Percentiles rank a stretch among this genome's conserved stretches.
These are phyloP conservation scores for Syngnathus floridae DNA, from an alignment of 2,113 vertebrate species.

Conservation along the genomic window DNA sequence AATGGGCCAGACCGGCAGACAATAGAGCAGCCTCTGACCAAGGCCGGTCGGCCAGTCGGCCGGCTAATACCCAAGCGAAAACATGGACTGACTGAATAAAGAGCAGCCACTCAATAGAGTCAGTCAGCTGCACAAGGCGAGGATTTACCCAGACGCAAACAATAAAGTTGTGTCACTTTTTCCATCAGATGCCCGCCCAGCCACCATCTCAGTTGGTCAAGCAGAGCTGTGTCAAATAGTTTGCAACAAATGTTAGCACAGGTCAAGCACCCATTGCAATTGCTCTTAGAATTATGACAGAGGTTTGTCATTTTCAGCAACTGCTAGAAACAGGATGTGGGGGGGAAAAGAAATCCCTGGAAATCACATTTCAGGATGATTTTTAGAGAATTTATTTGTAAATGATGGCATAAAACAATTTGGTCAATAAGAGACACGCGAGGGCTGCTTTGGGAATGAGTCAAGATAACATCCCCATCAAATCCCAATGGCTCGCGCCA, in stretches of 20 bases:
- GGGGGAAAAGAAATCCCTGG: no score
- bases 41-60: background rate
- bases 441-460: no score
- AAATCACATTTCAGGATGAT: no score
- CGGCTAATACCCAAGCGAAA: constrained; percentile 50
- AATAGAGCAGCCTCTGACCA: constrained; percentile 49
- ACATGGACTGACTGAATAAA: constrained; percentile 51
- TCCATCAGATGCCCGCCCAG: constrained; percentile 7
- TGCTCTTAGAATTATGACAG: no score
- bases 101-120: constrained; percentile 28
- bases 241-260: background rate
- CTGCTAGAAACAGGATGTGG: no score
- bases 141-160: constrained; percentile 19
- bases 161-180: constrained; percentile 24
- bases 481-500: no score
- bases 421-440: no score
- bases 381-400: no score
- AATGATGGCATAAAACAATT: no score
- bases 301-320: no score
- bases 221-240: background rate
- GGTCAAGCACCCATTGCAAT: no score
- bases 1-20: constrained; percentile 46
- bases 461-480: no score
- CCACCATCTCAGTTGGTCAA: constrained; percentile 8
- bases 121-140: constrained; percentile 38